Percentiles rank a stretch among this genome's conserved stretches.
Conservation (phyloP, 2,113 vertebrate species). For the Ptilonorhynchus violaceus region DNA sequence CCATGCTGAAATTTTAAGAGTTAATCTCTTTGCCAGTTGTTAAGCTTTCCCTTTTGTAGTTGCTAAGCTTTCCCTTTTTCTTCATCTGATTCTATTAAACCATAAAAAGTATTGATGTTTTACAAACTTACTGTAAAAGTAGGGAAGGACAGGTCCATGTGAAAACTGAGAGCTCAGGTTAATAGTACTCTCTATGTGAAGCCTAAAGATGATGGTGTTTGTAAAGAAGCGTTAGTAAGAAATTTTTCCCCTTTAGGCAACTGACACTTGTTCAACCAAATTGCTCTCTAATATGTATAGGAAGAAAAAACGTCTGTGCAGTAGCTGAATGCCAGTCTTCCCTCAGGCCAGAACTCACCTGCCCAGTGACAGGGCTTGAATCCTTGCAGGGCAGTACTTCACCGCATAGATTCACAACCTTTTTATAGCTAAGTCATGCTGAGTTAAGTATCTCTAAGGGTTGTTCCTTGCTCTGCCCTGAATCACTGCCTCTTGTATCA, state of each 20-base stretch:
- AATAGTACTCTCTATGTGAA: not conserved
- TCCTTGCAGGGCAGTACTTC: not conserved
- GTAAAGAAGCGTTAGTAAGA: not conserved
- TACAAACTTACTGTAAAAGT: not conserved
- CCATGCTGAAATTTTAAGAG: not conserved
- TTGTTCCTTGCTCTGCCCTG: not conserved
- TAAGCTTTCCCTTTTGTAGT: not conserved
- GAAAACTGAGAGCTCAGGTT: not conserved
- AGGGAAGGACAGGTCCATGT: not conserved
- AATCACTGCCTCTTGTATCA: not conserved
- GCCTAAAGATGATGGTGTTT: not conserved
- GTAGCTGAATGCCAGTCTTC: not conserved
- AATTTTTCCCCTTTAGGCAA: not conserved
- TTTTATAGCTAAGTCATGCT: not conserved
- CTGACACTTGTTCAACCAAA: not conserved
- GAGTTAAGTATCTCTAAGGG: accelerated
- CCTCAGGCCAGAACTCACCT: not conserved
- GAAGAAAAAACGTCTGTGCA: not conserved
- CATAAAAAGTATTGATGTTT: not conserved
- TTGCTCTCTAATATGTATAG: not conserved
- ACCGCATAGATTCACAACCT: not conserved
- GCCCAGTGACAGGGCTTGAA: not conserved
- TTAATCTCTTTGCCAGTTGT: not conserved
- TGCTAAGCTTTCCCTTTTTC: not conserved
- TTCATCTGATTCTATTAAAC: not conserved